These are phyloP conservation scores for Monochamus saltuarius DNA, from an alignment of 1,140 invertebrate species.

Conservation along the genomic window DNA sequence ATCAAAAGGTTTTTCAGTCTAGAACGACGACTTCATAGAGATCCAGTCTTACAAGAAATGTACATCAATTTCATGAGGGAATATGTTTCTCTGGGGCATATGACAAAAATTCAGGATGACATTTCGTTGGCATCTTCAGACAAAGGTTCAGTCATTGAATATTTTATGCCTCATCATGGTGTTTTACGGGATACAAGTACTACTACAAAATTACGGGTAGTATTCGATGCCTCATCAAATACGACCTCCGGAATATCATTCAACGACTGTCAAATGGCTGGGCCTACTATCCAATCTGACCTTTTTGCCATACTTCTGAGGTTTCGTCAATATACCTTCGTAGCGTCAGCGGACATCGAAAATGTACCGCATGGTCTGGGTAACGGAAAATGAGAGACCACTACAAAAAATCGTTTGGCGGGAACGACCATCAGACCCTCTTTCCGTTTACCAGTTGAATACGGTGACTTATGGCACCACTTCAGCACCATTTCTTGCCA, in stretches of 20 bases:
- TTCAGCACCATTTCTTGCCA: conserved; percentile 45
- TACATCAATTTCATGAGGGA: no score
- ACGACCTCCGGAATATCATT: conserved; percentile 41
- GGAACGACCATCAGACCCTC: background rate
- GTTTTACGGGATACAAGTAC: conserved; percentile 31
- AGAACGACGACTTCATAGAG: no score
- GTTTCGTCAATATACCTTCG: conserved; percentile 46
- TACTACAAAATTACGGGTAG: conserved; percentile 39
- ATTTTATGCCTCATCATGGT: conserved; percentile 47
- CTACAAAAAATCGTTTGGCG: conserved; percentile 44
- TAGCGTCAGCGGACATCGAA: conserved; percentile 51
- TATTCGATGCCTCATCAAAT: conserved; percentile 39
- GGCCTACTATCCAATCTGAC: conserved; percentile 51
- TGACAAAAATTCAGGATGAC: no score
- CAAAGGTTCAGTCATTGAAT: no score
- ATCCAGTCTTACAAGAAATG: no score
- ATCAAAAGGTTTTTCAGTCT: no score
- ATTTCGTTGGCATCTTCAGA: no score
- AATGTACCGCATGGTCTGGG: conserved; percentile 47
- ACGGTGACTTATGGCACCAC: conserved; percentile 45
- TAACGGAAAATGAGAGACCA: conserved; percentile 32
- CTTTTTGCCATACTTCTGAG: conserved; percentile 47
- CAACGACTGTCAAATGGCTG: conserved; percentile 47
- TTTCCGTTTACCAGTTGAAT: conserved; percentile 16
- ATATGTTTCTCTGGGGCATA: background rate